phyloP scores from a whole-genome alignment of 1,140 invertebrate genomes.

The Anoplolepis gracilipes region DNA sequence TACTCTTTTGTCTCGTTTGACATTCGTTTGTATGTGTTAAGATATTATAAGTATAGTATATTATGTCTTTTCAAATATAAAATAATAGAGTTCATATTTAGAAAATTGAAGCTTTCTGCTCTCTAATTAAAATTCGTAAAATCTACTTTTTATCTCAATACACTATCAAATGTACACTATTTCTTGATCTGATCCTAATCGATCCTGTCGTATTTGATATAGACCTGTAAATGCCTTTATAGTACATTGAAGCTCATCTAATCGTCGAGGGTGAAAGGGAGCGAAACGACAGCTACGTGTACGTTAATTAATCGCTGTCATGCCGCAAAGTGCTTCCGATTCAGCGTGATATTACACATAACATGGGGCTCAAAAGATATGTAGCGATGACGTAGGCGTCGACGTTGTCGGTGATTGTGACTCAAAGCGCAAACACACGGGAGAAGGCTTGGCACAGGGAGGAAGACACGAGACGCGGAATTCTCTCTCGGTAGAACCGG shows the following conservation, averaged over 20 bases:
- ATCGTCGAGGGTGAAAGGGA: slow-evolving; percentile 27
- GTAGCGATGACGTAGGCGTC: slow-evolving; percentile 63
- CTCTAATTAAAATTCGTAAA: no score
- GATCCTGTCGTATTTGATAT: slow-evolving; percentile 9
- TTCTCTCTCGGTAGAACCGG: slow-evolving; percentile 73
- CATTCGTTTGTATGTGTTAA: neutral
- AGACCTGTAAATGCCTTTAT: slow-evolving; percentile 29
- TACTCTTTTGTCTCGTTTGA: no score
- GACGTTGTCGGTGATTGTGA: slow-evolving; percentile 63
- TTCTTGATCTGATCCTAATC: neutral
- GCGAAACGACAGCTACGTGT: slow-evolving; percentile 59
- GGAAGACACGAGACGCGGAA: slow-evolving; percentile 61
- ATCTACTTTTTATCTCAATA: neutral
- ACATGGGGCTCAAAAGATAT: slow-evolving; percentile 69
- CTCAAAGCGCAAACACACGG: slow-evolving; percentile 71
- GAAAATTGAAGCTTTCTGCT: neutral
- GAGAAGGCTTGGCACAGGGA: slow-evolving; percentile 57
- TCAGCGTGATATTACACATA: slow-evolving; percentile 66
- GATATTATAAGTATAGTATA: neutral
- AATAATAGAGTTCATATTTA: neutral
- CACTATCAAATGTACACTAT: no score
- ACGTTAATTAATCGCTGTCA: slow-evolving; percentile 63
- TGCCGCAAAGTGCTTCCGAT: slow-evolving; percentile 60
- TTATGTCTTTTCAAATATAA: neutral
- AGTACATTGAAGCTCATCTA: slow-evolving; percentile 45